Conservation (phyloP, 2,888 invertebrate species). For the Pachymerium ferrugineum region DNA sequence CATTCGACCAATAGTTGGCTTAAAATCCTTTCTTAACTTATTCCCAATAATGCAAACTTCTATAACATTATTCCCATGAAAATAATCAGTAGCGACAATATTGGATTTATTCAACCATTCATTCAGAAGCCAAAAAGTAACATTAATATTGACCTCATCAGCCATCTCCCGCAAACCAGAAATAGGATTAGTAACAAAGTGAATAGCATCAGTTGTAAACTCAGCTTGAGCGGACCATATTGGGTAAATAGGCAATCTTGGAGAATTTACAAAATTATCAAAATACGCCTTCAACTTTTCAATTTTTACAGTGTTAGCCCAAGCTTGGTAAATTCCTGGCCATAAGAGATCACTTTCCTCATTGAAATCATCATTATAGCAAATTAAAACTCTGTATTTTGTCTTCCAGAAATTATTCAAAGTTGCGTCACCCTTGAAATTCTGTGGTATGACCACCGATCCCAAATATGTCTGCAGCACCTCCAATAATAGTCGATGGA, state of each 20-base stretch:
- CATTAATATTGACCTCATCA: not conserved
- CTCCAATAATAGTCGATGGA: no score
- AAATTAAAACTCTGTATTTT: slow-evolving; percentile 56
- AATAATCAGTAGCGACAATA: not conserved
- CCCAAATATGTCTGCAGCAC: slow-evolving; percentile 56
- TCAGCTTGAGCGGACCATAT: not conserved
- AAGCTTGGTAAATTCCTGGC: slow-evolving; percentile 58
- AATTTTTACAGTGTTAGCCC: slow-evolving; percentile 37
- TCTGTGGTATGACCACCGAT: slow-evolving; percentile 54
- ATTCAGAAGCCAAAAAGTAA: not conserved
- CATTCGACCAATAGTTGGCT: no score
- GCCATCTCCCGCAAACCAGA: not conserved
- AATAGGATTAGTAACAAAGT: not conserved
- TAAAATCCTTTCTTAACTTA: no score
- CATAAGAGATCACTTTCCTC: slow-evolving; percentile 48
- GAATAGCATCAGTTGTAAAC: not conserved
- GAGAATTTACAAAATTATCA: not conserved
- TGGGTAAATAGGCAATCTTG: not conserved
- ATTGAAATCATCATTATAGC: slow-evolving; percentile 55
- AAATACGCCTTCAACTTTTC: slow-evolving; percentile 9
- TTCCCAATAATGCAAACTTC: no score
- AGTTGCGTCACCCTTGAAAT: slow-evolving; percentile 52
- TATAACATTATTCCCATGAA: not conserved
- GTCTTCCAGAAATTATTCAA: slow-evolving; percentile 56
- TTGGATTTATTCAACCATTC: not conserved